These are phyloP conservation scores for Calcarius lapponicus DNA, from an alignment of 2,797 vertebrate genomes.

Conservation along the genomic window DNA sequence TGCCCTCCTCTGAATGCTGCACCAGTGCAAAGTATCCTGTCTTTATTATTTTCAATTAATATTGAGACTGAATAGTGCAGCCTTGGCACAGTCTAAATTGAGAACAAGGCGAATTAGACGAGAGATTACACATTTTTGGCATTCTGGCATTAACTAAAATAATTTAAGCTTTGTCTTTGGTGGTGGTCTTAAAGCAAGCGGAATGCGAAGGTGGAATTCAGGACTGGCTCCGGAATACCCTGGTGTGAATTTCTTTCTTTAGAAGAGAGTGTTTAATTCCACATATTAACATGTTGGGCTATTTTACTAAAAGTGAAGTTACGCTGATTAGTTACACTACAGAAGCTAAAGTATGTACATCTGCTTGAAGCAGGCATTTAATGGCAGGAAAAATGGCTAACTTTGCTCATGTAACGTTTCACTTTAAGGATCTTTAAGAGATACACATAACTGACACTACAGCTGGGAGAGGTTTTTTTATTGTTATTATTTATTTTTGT, in stretches of 20 bases:
- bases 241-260: conserved; percentile 64
- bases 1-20: neutral
- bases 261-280: conserved; percentile 62
- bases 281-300: conserved; percentile 71
- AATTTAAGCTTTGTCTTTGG: conserved; percentile 44
- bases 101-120: neutral
- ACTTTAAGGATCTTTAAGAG: neutral
- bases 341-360: conserved; percentile 72
- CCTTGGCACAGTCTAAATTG: conserved; percentile 19
- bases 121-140: conserved; percentile 48
- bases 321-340: conserved; percentile 73
- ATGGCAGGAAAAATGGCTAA: conserved; percentile 39
- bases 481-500: conserved; percentile 4
- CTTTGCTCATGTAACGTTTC: conserved; percentile 24
- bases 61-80: neutral
- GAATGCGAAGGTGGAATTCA: conserved; percentile 59
- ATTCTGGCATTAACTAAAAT: conserved; percentile 45
- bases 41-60: conserved; percentile 24
- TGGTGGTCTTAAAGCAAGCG: conserved; percentile 55
- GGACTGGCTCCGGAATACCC: conserved; percentile 4
- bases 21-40: neutral
- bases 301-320: conserved; percentile 68
- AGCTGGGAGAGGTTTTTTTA: neutral
- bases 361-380: conserved; percentile 61
- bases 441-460: neutral